Evolutionary conservation across 2,888 invertebrate genomes (phyloP), one percentile per base, ranked within the genome.

Genomic region (Cinara cedri): DNA sequence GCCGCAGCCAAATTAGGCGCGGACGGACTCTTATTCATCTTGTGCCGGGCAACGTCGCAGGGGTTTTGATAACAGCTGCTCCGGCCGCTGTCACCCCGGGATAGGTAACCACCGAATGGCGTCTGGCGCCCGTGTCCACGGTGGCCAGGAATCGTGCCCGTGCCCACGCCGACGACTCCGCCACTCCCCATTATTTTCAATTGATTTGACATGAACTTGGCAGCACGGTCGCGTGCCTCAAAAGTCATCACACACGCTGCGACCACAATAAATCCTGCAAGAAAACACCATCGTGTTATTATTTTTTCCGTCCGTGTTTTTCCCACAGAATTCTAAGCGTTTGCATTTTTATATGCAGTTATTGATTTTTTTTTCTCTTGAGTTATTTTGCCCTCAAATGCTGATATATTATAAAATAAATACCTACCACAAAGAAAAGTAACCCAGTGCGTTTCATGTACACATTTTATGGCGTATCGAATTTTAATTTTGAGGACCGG

Each of bases 171-270:
- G 70, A 82, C 82, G 62, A 76, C 82, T 71, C 74, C 63, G 60
- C 62, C 72, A n/a, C 72, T 21, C n/a, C 78, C 82, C 76, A 72
- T 82, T 46, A 81, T 72, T 71, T 81, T 80, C 26, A 81, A 57
- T 57, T 81, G 74, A n/a, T 81, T 82, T 49, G 83, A 81, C 60
- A 81, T 94, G 74, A 97, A 94, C 86, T 93, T 93, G 1, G 96
- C 95, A 0, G 97, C 95, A 82, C 95, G 95, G 86, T 98, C 98
- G 3, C 97, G 90, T 0, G 96, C 96, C 85, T 98, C 98, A 85
- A 98, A 96, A n/a, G 97, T 98, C 93, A 98, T 96, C 74, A 98
- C 98, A 85, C 97, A 97, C 0, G 97, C 96, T 46, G 97, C 96
- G 26, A 98, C 97, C 57, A 98, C 94, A 83, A 97, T 95, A 86